Conservation (phyloP, 2,113 vertebrate species). For the Lasiurus borealis region DNA sequence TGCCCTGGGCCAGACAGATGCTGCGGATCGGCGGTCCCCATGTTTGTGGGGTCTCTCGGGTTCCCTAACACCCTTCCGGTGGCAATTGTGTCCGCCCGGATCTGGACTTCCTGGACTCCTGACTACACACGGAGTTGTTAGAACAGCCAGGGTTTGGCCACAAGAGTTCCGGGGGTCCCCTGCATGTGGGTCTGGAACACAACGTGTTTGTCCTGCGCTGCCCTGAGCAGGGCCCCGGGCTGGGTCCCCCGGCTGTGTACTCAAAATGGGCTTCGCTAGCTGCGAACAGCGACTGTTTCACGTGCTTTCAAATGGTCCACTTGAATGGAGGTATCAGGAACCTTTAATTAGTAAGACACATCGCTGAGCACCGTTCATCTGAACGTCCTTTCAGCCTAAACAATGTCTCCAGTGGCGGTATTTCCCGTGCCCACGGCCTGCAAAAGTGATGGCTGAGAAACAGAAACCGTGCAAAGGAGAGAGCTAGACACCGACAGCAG, state of each 20-base stretch:
- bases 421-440: background rate
- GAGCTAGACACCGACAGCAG: background rate
- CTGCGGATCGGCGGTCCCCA: constrained; percentile 73
- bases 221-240: constrained; percentile 81
- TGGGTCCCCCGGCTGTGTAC: constrained; percentile 76
- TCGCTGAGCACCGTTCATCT: constrained; percentile 63
- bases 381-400: constrained; percentile 45
- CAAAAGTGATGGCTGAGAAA: background rate
- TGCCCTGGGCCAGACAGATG: constrained; percentile 75
- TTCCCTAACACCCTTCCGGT: constrained; percentile 82
- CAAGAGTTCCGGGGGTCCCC: constrained; percentile 85
- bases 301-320: constrained; percentile 88
- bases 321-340: constrained; percentile 88
- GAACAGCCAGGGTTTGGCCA: constrained; percentile 88
- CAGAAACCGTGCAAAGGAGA: background rate
- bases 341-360: constrained; percentile 84
- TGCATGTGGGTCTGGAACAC: no score
- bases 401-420: constrained; percentile 3
- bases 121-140: constrained; percentile 88
- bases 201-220: constrained; percentile 86
- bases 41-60: constrained; percentile 84
- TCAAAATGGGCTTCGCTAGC: constrained; percentile 86
- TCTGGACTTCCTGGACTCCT: constrained; percentile 87
- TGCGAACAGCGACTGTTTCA: constrained; percentile 89
- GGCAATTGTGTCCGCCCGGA: constrained; percentile 89